Evolutionary conservation across 2,888 invertebrate genomes (phyloP), one percentile per base, ranked within the genome.

Genomic region (Dioctria rufipes): DNA sequence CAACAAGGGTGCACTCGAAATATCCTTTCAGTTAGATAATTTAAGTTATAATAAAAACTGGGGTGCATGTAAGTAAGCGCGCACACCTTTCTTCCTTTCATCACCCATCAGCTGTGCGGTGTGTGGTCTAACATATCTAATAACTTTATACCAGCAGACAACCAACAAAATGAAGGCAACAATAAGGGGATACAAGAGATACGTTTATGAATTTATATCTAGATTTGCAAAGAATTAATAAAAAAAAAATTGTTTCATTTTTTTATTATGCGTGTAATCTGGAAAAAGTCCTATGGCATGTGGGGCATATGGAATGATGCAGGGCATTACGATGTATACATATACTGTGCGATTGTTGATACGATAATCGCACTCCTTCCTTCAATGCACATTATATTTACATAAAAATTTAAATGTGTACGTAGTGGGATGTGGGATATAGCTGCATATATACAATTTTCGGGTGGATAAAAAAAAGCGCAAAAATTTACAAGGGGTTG

Each of bases 161-260:
- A 58, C 58, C 58, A 13, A 11, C n/a, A 58, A 25, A 58, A 58
- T 58, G 25, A 13, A 13, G 8, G 58, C 8, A 58, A 13, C 58
- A 58, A 58, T 25, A 58, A 2, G 11, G 5, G n/a, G 58, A n/a
- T 25, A 58, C 58, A 25, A 25, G 25, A 25, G 25, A 25, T 25
- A 25, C 25, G 25, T 0, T 25, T 25, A 25, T 25, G 25, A 25
- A 25, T 25, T 25, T 25, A 25, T 25, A 25, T 25, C 25, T 25
- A 25, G 25, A 25, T 25, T 25, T 25, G 25, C 25, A 25, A 25
- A 25, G 25, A 25, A 25, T 1, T n/a, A 58, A 58, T 3, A 5
- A 58, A 6, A 5, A 58, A n/a, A 58, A 58, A 58, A 58, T 58
- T 13, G 58, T 58, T 58, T 58, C 58, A 6, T 58, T 58, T n/a